Percentiles rank a stretch among this genome's conserved stretches.
Evolutionary conservation across 2,797 vertebrate species (phyloP).

Genomic region (Peromyscus attwateri): DNA sequence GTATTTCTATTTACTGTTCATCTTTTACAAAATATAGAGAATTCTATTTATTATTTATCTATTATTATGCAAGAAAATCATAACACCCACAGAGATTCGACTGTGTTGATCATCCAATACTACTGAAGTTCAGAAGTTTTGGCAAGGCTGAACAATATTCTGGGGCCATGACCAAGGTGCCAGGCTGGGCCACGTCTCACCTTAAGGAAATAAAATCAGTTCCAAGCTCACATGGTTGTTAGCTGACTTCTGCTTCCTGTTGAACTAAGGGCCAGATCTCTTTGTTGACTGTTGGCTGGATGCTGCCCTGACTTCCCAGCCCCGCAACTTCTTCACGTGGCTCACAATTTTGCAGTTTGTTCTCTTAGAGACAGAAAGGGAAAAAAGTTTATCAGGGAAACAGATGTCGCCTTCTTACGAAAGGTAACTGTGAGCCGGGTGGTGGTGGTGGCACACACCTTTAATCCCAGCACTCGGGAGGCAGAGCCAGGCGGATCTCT

Average conservation of each 20-base stretch:
- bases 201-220: neutral
- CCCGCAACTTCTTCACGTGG: neutral
- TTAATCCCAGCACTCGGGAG: too few relatives aligned
- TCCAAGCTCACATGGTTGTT: accelerated
- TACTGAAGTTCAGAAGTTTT: neutral
- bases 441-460: too few relatives aligned
- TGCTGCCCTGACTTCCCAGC: neutral
- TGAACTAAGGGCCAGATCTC: neutral
- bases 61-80: neutral
- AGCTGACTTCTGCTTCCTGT: neutral
- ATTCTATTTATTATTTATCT: neutral
- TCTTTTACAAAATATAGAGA: neutral
- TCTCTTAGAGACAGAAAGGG: conserved; percentile 7
- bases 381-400: neutral
- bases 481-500: too few relatives aligned
- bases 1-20: neutral
- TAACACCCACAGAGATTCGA: neutral
- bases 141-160: neutral
- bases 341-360: neutral
- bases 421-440: neutral
- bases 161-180: neutral
- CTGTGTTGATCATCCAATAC: too few relatives aligned
- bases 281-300: too few relatives aligned
- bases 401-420: neutral
- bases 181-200: neutral